Evolutionary conservation across 2,888 invertebrate species (phyloP), one percentile per base, ranked within the genome.

Genomic region (Melitaea athalia): DNA sequence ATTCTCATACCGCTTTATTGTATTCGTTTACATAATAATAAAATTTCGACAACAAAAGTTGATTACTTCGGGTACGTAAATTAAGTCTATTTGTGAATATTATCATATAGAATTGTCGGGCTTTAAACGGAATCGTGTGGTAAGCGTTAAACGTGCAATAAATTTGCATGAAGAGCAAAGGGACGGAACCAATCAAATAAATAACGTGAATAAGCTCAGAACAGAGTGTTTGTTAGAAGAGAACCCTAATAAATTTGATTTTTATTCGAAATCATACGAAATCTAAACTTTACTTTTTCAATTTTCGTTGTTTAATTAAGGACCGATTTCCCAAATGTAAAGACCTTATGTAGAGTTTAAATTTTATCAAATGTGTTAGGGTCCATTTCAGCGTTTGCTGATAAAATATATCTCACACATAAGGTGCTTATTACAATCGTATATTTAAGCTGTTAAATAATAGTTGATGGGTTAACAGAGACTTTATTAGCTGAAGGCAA

Each of bases 111-210:
- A 38, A 60, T 38, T 38, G 64, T 59, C 59, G 38, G 64, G 17
- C n/a, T 17, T 59, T 49, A 33, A 49, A 15, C 57, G 33, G 24
- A 31, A 55, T 31, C 45, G 53, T 42, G 63, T 53, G 63, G 63
- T n/a, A 53, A n/a, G 43, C 42, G 33, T 57, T 57, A 33, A 64
- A 57, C 64, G 53, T 45, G 50, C 64, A 49, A 59, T 64, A 59
- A 64, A 64, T 64, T 64, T 59, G 42, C 38, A 64, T 49, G 64
- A 49, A 57, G 47, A 33, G 38, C 50, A n/a, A 38, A 59, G 64
- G 64, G 64, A 64, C 50, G 59, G 42, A 50, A 45, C 64, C 59
- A 64, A 64, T 64, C 64, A 59, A 50, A 64, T 64, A 59, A 59
- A 64, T 64, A 63, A 55, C 55, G 8, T n/a, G 55, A 55, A 57